Evolutionary conservation across 2,797 vertebrate species (phyloP).

Genomic region (Hydrocynus forskahlii): DNA sequence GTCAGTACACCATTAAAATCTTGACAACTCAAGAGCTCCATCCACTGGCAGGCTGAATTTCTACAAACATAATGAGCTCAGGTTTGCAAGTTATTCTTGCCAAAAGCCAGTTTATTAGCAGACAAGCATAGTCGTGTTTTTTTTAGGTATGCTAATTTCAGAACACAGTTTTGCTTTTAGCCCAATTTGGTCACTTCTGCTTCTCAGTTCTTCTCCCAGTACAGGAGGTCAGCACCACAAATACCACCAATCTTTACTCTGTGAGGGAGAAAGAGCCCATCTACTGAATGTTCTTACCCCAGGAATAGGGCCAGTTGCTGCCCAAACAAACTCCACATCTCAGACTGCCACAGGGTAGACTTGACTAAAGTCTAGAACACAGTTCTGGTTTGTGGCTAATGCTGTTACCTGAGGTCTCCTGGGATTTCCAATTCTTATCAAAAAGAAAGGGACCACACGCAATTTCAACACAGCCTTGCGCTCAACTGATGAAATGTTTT

Average conservation of each 20-base stretch:
- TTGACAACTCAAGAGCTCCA: slow-evolving; percentile 77
- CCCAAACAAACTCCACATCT: background rate
- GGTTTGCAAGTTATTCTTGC: background rate
- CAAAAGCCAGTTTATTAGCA: slow-evolving; percentile 19
- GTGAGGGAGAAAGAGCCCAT: background rate
- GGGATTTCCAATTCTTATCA: slow-evolving; percentile 8
- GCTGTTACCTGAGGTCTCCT: background rate
- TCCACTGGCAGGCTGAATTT: slow-evolving; percentile 65
- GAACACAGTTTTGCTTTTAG: background rate
- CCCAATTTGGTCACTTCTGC: background rate
- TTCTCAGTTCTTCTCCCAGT: background rate
- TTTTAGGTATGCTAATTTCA: background rate
- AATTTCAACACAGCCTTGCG: background rate
- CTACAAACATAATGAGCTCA: background rate
- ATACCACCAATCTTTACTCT: background rate
- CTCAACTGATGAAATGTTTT: background rate
- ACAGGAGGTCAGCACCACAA: background rate
- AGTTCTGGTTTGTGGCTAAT: background rate
- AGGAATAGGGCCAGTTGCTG: background rate
- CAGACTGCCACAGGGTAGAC: background rate
- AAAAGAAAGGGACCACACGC: background rate
- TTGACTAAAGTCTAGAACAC: background rate
- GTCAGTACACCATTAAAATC: background rate
- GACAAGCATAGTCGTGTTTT: background rate
- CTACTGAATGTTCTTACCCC: background rate